Evolutionary conservation across 2,113 vertebrate genomes (phyloP), one percentile per base, ranked within the genome.

Genomic region (Anser cygnoides): DNA sequence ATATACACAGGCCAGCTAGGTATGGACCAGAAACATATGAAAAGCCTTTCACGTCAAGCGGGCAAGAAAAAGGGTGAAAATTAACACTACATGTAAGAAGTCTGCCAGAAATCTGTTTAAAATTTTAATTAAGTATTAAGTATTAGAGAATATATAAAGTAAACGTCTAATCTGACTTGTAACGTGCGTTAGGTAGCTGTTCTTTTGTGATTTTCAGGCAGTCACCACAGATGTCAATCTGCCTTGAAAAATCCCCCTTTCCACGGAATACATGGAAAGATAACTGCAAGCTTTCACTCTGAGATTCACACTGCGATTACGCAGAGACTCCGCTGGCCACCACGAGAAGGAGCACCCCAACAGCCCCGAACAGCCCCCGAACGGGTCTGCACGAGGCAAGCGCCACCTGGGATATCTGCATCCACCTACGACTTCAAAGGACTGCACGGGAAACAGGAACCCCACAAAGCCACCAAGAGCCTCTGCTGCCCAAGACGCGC

Each of bases 1-100:
- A 62, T 8, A 78, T 5, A 46, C 61, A 65, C 0, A 90, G 68
- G 7, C 59, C 73, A 86, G 57, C 26, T 35, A 77, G 35, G 29
- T 17, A 68, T 10, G 52, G n/a, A 31, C 13, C 0, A 0, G 57
- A 94, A 95, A 68, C 10, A 9, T 0, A 52, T 2, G 1, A 75
- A 82, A 76, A 76, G 50, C 9, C 31, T 88, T 88, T 50, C 74
- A 35, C 15, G 84, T 10, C 49, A 50, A 81, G 18, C 4, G 13
- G 49, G 49, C 19, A 52, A 73, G 28, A 85, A 43, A 67, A 54
- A 81, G 31, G 5, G 35, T 44, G 54, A 70, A 88, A 88, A 82
- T 67, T 31, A 91, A 58, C n/a, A 87, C 68, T 35, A 57, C 61
- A 49, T 21, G 13, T 4, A 50, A 33, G n/a, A 20, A 31, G 33